Conservation (phyloP, 2,888 invertebrate genomes). For the Atrina japonica region DNA sequence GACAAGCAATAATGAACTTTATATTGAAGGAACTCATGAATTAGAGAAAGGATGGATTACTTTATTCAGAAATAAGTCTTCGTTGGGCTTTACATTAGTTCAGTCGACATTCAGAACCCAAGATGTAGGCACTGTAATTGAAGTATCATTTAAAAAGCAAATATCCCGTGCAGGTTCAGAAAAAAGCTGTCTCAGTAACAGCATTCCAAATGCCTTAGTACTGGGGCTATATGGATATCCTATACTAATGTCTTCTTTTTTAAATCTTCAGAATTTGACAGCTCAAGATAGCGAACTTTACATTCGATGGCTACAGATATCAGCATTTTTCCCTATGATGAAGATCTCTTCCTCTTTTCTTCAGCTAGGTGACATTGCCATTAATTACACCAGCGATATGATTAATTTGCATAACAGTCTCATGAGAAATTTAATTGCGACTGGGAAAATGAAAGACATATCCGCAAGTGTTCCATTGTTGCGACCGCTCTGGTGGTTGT, state of each 20-base stretch:
- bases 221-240: conserved; percentile 89
- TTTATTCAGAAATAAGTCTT: conserved; percentile 42
- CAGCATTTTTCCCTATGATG: conserved; percentile 94
- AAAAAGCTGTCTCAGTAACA: conserved; percentile 88
- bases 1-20: background rate
- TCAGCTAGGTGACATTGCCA: background rate
- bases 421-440: background rate
- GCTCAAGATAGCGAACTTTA: conserved; percentile 81
- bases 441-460: conserved; percentile 20
- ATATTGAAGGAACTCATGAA: conserved; percentile 17
- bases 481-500: conserved; percentile 64
- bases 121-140: conserved; percentile 88
- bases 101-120: conserved; percentile 83
- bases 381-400: conserved; percentile 3
- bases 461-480: conserved; percentile 84
- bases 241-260: conserved; percentile 92
- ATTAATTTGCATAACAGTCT: background rate
- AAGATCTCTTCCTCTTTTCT: conserved; percentile 87
- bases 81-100: conserved; percentile 40
- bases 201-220: conserved; percentile 80
- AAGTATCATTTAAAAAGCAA: conserved; percentile 86
- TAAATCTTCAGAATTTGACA: conserved; percentile 42
- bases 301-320: conserved; percentile 91
- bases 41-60: conserved; percentile 51
- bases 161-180: conserved; percentile 83